These are phyloP conservation scores for Anarsia innoxiella DNA, from an alignment of 2,888 invertebrate genomes.

Conservation along the genomic window DNA sequence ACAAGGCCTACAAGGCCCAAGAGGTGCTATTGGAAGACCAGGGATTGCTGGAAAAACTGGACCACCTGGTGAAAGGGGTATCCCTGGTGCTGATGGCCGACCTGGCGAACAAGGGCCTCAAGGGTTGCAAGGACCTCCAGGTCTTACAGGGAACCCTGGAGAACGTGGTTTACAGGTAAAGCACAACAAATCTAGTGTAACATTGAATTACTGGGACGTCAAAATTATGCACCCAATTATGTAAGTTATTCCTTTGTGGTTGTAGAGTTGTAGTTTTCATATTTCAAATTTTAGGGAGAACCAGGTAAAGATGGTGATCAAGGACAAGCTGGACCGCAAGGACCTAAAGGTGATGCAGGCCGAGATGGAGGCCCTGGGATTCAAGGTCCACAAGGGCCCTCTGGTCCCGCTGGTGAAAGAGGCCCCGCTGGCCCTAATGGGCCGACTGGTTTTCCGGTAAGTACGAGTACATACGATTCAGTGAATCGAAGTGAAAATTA, in stretches of 20 bases:
- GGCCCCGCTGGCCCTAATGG: conserved; percentile 86
- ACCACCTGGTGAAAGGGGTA: conserved; percentile 81
- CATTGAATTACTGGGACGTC: too few species aligned
- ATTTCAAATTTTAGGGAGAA: conserved; percentile 75
- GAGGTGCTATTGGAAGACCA: conserved; percentile 80
- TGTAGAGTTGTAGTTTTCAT: not conserved
- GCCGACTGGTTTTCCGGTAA: conserved; percentile 86
- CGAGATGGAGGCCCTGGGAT: conserved; percentile 85
- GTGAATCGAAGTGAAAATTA: too few species aligned
- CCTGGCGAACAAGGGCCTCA: conserved; percentile 88
- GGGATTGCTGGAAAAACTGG: conserved; percentile 83
- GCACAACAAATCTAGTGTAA: too few species aligned
- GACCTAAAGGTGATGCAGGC: conserved; percentile 86
- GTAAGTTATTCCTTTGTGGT: too few species aligned
- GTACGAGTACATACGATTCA: too few species aligned
- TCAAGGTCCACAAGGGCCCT: conserved; percentile 82
- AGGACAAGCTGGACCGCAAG: conserved; percentile 83
- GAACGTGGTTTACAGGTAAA: conserved; percentile 83
- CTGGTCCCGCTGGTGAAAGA: conserved; percentile 83
- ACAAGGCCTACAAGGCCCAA: conserved; percentile 78
- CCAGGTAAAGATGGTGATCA: conserved; percentile 86
- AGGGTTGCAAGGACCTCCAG: conserved; percentile 87
- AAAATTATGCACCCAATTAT: too few species aligned
- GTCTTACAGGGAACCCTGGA: conserved; percentile 85
- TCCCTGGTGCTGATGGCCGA: conserved; percentile 89